Base-by-base conservation (phyloP, 2,888 invertebrate species). In the Leptogaster cylindrica region DNA sequence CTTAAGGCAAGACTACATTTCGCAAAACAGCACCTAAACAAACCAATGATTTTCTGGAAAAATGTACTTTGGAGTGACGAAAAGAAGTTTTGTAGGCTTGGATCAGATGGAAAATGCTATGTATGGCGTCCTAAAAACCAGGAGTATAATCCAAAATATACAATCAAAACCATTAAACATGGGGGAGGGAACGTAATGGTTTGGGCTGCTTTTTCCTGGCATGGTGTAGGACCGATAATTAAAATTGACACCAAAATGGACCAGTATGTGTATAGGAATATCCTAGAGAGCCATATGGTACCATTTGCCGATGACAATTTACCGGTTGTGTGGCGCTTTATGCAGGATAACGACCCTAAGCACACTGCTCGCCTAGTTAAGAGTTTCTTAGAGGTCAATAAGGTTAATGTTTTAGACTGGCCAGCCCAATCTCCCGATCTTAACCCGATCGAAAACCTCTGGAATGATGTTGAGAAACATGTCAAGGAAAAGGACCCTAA, bases 191-290 rank as follows among this genome's bases (percentile, higher is more conserved):
- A 41, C 52, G 23, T 70, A 10, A 69, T 64, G 66, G 50, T 63
- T 2, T 69, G 65, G 68, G 52, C 48, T 39, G 23, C 14, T 7
- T 64, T 66, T 46, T 55, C 48, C 6, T 69, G 69, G 44, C 23
- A 65, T 39, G 66, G 69, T 6, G 39, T 69, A 27, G 66, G 66
- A 1, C 44, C 58, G 12, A 16, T 70, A 31, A 44, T 61, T 2
- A 31, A 14, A 18, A 70, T 66, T 25, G 27, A 69, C 33, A 48
- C 48, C 12, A 36, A 28, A 44, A 69, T 69, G 66, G 70, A 70
- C 44, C 55, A 31, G 12, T 44, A 39, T 12, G 20, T 41, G 18
- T 66, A 70, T 28, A 27, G 27, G 12, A 14, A 48, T 8, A 68
- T 70, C 23, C 18, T 58, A 10, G 27, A 50, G 14, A 64, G 20